These are phyloP conservation scores for Eupithecia subumbrata DNA, from an alignment of 2,888 invertebrate genomes.

Conservation along the genomic window DNA sequence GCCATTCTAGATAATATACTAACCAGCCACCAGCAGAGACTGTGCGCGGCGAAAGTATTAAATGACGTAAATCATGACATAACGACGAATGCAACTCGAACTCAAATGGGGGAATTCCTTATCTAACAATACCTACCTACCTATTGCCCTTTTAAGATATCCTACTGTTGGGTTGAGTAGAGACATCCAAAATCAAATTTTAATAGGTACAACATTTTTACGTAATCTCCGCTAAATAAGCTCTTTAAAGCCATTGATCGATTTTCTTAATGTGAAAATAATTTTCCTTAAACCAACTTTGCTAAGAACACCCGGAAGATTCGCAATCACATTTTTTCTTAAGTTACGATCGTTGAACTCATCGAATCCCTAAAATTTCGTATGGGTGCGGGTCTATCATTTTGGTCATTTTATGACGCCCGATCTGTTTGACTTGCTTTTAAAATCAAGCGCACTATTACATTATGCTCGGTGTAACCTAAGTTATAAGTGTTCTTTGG, in stretches of 20 bases:
- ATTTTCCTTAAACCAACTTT: not conserved
- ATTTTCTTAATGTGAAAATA: not conserved
- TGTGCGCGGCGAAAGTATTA: constrained; percentile 32
- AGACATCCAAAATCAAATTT: not conserved
- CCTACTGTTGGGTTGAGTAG: not conserved
- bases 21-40: constrained; percentile 15
- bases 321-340: not conserved
- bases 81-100: constrained; percentile 24
- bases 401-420: not conserved
- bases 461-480: too few relatives aligned
- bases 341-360: not conserved
- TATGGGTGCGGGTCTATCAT: not conserved
- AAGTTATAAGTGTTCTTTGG: too few relatives aligned
- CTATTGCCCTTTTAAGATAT: not conserved
- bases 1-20: constrained; percentile 17
- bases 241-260: not conserved
- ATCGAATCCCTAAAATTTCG: not conserved
- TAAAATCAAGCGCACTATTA: too few relatives aligned
- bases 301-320: not conserved
- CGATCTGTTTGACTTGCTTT: not conserved
- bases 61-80: constrained; percentile 28
- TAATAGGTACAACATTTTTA: not conserved
- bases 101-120: constrained; percentile 21
- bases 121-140: not conserved
- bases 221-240: not conserved